A percentile compares a stretch with the other conserved stretches of the same genome.
phyloP scores from a whole-genome alignment of 2,797 vertebrate species.

The Clamator glandarius region DNA sequence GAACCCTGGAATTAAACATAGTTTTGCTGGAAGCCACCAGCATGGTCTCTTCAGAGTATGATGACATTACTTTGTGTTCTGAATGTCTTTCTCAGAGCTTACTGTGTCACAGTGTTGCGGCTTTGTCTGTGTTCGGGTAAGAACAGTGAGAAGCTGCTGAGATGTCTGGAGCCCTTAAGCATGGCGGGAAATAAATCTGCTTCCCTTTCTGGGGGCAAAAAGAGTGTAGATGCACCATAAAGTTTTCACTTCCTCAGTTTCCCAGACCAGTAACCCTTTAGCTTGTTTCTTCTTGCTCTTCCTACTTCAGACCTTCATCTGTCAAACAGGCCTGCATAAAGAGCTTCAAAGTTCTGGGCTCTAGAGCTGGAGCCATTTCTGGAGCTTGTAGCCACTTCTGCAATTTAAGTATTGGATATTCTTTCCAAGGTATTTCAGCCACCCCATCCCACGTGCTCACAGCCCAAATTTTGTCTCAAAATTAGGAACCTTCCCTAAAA shows the following conservation, averaged over 20 bases:
- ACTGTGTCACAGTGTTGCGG: neutral
- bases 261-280: neutral
- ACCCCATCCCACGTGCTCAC: neutral
- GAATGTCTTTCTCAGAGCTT: neutral
- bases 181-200: neutral
- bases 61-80: neutral
- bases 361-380: neutral
- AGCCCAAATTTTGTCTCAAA: neutral
- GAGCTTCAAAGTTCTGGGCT: neutral
- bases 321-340: neutral
- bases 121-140: conserved; percentile 1
- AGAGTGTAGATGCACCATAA: neutral
- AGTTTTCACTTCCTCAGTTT: neutral
- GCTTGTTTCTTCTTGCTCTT: neutral
- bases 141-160: conserved; percentile 4
- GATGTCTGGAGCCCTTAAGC: neutral
- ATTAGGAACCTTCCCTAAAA: neutral
- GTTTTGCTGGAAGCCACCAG: neutral
- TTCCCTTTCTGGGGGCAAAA: neutral
- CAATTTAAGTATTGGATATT: neutral
- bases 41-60: rapidly evolving
- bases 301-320: neutral
- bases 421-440: neutral
- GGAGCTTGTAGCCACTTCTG: neutral
- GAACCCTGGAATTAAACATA: neutral